Conservation (phyloP, 2,113 vertebrate species). For the Cebus imitator region DNA sequence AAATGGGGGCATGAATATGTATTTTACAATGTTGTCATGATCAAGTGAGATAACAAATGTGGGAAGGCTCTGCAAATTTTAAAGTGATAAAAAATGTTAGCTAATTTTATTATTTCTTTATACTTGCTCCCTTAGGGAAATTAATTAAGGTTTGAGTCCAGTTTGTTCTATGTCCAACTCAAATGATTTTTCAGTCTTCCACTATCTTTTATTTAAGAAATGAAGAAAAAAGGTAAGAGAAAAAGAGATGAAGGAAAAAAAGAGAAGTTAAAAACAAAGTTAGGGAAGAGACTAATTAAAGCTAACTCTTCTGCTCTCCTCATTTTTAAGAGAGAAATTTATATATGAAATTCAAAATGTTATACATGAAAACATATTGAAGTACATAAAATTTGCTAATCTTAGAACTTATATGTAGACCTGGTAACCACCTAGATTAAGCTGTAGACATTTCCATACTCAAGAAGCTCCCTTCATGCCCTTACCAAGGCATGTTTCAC, state of each 20-base stretch:
- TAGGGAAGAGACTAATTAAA: background rate
- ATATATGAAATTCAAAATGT: background rate
- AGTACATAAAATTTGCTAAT: background rate
- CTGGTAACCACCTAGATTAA: background rate
- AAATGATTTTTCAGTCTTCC: background rate
- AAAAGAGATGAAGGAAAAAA: background rate
- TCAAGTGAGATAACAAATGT: background rate
- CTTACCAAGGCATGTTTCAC: background rate
- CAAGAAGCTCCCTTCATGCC: background rate
- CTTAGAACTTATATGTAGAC: background rate
- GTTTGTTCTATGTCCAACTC: background rate
- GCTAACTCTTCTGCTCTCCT: background rate
- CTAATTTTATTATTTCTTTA: constrained; percentile 44
- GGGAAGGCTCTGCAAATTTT: background rate
- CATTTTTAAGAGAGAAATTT: background rate
- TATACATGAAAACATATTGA: background rate
- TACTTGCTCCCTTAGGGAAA: background rate
- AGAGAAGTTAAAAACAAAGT: background rate
- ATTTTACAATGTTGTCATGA: background rate
- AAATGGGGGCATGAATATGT: background rate
- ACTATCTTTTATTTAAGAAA: background rate
- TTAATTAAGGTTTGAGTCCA: background rate
- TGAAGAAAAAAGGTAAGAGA: background rate
- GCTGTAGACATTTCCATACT: background rate
- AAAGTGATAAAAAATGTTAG: background rate